These are phyloP conservation scores for Hirtodrosophila cameraria DNA, from an alignment of 2,888 invertebrate species.

Conservation along the genomic window DNA sequence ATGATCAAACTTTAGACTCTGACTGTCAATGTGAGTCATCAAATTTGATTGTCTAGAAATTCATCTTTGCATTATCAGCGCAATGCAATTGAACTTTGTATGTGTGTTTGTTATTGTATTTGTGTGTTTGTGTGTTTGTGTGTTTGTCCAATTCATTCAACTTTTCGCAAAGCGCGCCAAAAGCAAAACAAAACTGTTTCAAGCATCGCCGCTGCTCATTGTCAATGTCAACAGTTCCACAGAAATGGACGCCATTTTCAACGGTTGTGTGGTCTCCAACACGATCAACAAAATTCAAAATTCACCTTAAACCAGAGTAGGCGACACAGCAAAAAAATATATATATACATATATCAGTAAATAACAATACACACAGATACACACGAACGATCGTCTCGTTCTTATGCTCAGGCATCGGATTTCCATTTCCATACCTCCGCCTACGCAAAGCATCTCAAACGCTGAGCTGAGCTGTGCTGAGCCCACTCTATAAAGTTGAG, in stretches of 20 bases:
- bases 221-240: constrained; percentile 35
- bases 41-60: constrained; percentile 43
- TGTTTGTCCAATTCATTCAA: constrained; percentile 57
- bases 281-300: constrained; percentile 24
- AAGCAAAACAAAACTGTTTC: constrained; percentile 37
- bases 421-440: constrained; percentile 53
- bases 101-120: neutral
- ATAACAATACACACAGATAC: constrained; percentile 23
- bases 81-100: constrained; percentile 66
- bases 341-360: constrained; percentile 16
- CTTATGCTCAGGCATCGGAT: constrained; percentile 52
- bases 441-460: constrained; percentile 42
- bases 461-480: too few relatives aligned
- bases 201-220: constrained; percentile 44
- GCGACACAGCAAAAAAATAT: constrained; percentile 48
- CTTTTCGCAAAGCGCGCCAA: constrained; percentile 64
- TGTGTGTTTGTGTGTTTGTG: constrained; percentile 7
- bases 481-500: constrained; percentile 5
- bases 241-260: constrained; percentile 48
- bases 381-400: constrained; percentile 13
- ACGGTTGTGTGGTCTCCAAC: constrained; percentile 59
- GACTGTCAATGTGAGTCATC: constrained; percentile 26
- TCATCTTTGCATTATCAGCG: constrained; percentile 65
- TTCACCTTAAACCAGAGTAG: constrained; percentile 68
- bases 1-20: too few relatives aligned